These are phyloP conservation scores for Sebastes matsubarae DNA, from an alignment of 2,797 vertebrate genomes.

Conservation along the genomic window DNA sequence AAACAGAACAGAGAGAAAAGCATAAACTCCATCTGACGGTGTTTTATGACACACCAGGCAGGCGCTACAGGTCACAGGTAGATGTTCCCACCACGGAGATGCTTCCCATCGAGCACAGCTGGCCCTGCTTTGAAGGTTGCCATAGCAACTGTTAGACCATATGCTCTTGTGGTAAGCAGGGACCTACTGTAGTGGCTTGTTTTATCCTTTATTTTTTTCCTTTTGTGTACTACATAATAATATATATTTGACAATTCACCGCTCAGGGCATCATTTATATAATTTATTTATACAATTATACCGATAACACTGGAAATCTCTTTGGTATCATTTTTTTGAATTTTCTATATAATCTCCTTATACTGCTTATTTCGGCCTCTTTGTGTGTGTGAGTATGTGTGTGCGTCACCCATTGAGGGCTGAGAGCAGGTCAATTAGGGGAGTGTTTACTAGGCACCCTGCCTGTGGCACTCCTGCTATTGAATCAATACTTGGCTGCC, in stretches of 20 bases:
- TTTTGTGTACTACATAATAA: background rate
- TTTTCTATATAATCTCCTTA: background rate
- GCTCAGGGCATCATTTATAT: background rate
- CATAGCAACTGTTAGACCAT: conserved; percentile 68
- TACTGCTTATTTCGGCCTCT: background rate
- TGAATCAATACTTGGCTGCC: conserved; percentile 67
- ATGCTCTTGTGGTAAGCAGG: conserved; percentile 36
- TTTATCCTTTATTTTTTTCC: background rate
- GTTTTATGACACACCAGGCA: conserved; percentile 35
- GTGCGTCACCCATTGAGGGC: conserved; percentile 20
- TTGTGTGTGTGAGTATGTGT: conserved; percentile 18
- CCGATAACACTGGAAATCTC: background rate
- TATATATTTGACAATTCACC: too few relatives aligned
- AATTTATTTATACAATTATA: background rate
- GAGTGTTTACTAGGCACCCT: conserved; percentile 64
- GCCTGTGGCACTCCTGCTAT: conserved; percentile 59
- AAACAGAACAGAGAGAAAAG: background rate
- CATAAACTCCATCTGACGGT: background rate
- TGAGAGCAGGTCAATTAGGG: conserved; percentile 65
- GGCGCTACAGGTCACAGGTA: conserved; percentile 48
- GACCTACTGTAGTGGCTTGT: conserved; percentile 6
- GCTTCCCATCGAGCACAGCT: conserved; percentile 22
- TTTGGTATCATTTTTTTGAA: background rate
- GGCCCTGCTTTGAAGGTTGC: conserved; percentile 58
- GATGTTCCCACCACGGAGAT: conserved; percentile 33